Conservation (phyloP, 1,140 invertebrate species). For the Drosophila sechellia region DNA sequence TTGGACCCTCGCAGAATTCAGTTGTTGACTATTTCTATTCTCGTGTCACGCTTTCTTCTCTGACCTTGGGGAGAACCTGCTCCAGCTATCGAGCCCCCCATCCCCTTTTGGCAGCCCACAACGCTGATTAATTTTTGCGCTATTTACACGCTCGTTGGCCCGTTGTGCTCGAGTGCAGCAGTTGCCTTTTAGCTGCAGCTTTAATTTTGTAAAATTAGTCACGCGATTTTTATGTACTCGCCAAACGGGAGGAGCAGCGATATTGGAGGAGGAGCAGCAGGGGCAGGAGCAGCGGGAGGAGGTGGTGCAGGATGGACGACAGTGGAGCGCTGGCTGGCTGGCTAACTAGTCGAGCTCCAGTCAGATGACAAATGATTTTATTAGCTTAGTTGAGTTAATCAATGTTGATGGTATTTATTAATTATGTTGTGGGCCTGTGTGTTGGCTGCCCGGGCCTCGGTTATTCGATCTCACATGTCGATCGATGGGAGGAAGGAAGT, state of each 20-base stretch:
- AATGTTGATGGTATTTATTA: conserved; percentile 84
- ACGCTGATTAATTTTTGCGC: conserved; percentile 80
- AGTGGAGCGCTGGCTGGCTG: conserved; percentile 12
- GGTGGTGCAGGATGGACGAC: not conserved
- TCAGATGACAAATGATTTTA: conserved; percentile 83
- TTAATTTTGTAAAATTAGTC: conserved; percentile 82
- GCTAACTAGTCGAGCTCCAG: conserved; percentile 75
- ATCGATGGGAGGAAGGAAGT: conserved; percentile 58
- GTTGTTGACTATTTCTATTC: too few species aligned
- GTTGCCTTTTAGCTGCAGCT: conserved; percentile 57
- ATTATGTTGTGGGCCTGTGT: conserved; percentile 74
- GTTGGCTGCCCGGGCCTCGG: conserved; percentile 31
- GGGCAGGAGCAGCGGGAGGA: not conserved
- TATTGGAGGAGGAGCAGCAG: conserved; percentile 1
- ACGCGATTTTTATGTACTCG: conserved; percentile 82
- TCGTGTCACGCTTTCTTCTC: conserved; percentile 50
- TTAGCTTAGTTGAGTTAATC: conserved; percentile 83
- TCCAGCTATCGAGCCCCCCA: conserved; percentile 22
- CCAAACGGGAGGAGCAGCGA: conserved; percentile 38
- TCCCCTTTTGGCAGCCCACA: conserved; percentile 18
- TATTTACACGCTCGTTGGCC: conserved; percentile 81
- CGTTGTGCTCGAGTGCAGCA: conserved; percentile 46
- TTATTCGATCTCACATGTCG: conserved; percentile 73
- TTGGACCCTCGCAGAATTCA: too few species aligned
- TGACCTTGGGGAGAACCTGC: conserved; percentile 29